Base-by-base conservation (phyloP, 2,797 vertebrate genomes). In the Ceryle rudis region DNA sequence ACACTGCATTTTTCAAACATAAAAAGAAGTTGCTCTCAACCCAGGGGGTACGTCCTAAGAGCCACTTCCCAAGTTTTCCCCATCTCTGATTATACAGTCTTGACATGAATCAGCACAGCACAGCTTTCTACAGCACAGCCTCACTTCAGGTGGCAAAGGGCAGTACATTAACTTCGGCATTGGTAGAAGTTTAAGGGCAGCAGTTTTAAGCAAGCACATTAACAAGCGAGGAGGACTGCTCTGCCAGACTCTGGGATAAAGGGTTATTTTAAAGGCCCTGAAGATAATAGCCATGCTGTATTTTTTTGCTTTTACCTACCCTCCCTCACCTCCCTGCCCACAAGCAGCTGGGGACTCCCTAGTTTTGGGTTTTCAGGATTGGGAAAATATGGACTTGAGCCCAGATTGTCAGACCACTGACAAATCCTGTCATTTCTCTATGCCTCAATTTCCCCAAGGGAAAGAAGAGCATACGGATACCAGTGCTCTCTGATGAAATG, bases 81-180 rank as follows among this genome's bases (percentile, higher is more conserved):
- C 61, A 13, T 83, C 72, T 67, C 86, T 96, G 84, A 90, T 96
- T 92, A 91, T 57, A 74, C 19, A 78, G 35, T 51, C 61, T 80
- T 80, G 91, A 61, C 84, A 67, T 73, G 65, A 93, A 87, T 80
- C 81, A 73, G 66, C 65, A 35, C 85, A 79, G 89, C 65, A 31
- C 17, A 47, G 69, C 31, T 92, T 93, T 90, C 75, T 55, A 8
- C 64, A 81, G 74, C 85, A 67, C 31, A 85, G 51, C 37, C 44
- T 86, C 14, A 3, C 78, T 72, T 29, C 55, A 55, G 58, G 86
- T 92, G 92, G 58, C 93, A 95, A 95, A 96, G 89, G 93, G 86
- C 94, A 91, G 57, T 61, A 18, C 84, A 80, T 95, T 91, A 86
- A 46, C 90, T 92, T 25, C 74, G 87, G 81, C 71, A 31, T 7